phyloP scores from a whole-genome alignment of 2,113 vertebrate species.

The Panthera uncia region DNA sequence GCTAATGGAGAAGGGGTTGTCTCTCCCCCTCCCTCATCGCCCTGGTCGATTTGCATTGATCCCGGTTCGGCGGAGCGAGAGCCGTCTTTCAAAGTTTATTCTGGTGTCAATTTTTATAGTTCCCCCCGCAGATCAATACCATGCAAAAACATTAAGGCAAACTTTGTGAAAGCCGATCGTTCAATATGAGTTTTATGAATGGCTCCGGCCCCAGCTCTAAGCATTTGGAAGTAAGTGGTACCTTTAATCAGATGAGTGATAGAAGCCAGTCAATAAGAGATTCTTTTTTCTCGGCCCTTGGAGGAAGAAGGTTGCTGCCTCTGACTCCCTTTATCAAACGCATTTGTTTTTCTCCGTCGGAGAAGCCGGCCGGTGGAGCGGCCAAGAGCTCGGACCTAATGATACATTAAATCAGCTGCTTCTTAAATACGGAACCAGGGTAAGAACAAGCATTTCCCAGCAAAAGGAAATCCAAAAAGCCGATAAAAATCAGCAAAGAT shows the following conservation, averaged over 20 bases:
- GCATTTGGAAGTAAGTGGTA: conserved; percentile 85
- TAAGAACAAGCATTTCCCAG: background rate
- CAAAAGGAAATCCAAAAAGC: background rate
- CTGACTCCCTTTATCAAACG: rapidly evolving
- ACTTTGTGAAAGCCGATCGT: conserved; percentile 88
- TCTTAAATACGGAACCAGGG: background rate
- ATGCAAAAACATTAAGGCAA: conserved; percentile 88
- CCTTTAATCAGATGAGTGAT: conserved; percentile 86
- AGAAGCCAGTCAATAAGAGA: conserved; percentile 80
- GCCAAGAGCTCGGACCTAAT: background rate
- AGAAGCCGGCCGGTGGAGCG: background rate
- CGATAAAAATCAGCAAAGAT: background rate
- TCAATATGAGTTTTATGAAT: conserved; percentile 89
- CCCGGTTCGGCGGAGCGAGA: conserved; percentile 81
- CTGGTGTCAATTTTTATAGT: conserved; percentile 92
- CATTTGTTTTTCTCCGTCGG: background rate
- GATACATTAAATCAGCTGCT: background rate
- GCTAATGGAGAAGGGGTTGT: conserved; percentile 83
- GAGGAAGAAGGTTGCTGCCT: conserved; percentile 8
- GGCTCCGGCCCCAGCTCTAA: conserved; percentile 80
- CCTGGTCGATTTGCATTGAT: conserved; percentile 87
- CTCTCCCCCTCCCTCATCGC: conserved; percentile 60
- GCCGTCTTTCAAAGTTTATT: conserved; percentile 89
- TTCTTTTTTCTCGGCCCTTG: conserved; percentile 54
- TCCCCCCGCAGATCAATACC: conserved; percentile 85